phyloP scores from a whole-genome alignment of 2,797 vertebrate species.

The Acrocephalus scirpaceus region DNA sequence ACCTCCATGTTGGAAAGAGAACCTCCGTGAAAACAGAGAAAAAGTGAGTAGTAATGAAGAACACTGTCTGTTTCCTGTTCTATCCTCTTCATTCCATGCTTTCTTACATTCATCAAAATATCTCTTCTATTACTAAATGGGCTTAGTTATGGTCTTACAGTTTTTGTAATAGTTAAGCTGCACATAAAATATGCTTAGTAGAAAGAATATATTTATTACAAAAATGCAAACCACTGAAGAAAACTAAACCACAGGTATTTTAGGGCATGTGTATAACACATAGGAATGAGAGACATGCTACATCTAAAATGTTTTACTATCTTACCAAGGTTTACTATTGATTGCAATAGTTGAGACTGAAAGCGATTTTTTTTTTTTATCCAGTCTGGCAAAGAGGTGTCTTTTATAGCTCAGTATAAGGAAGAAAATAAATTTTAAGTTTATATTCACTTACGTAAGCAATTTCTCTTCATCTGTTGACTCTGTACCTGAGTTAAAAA shows the following conservation, averaged over 20 bases:
- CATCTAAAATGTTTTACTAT: neutral
- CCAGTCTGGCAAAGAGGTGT: neutral
- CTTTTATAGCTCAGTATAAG: neutral
- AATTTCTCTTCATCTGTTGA: neutral
- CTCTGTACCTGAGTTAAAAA: neutral
- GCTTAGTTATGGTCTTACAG: neutral
- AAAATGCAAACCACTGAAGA: neutral
- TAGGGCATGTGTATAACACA: neutral
- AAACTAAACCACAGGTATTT: neutral
- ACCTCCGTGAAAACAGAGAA: neutral
- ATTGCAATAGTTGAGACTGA: neutral
- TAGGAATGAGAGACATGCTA: neutral
- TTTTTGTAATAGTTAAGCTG: neutral
- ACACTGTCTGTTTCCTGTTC: neutral
- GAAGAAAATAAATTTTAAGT: neutral
- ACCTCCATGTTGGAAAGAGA: accelerated
- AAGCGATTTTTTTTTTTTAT: neutral
- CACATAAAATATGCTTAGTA: neutral
- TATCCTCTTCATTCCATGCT: neutral
- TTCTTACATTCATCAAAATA: neutral
- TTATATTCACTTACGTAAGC: neutral
- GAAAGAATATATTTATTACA: neutral
- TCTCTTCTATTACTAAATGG: neutral
- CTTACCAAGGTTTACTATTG: neutral
- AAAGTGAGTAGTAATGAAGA: neutral